phyloP scores from a whole-genome alignment of 2,888 invertebrate species.

The Acrobasis suavella region DNA sequence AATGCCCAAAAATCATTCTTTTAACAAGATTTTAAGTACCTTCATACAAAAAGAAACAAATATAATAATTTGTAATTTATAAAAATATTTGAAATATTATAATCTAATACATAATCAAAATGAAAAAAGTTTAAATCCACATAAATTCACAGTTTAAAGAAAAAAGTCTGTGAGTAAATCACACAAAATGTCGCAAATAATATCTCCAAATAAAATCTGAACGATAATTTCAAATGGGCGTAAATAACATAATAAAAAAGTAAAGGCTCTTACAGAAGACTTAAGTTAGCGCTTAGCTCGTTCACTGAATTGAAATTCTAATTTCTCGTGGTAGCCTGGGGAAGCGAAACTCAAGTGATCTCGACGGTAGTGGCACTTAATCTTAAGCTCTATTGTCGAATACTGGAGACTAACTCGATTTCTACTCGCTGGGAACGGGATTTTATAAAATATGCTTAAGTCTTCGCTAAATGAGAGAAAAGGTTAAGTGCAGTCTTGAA shows the following conservation, averaged over 20 bases:
- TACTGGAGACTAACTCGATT: slow-evolving; percentile 1
- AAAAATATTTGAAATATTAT: too few species aligned
- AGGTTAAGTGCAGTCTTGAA: neutral
- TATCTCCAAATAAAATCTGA: neutral
- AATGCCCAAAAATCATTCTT: too few species aligned
- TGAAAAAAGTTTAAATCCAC: too few species aligned
- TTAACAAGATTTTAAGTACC: too few species aligned
- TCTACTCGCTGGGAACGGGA: neutral
- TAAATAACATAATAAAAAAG: neutral
- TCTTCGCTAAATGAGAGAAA: neutral
- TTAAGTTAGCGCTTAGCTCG: neutral
- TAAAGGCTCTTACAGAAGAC: neutral
- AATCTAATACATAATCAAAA: too few species aligned
- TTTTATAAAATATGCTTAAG: neutral
- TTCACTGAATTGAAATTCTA: slow-evolving; percentile 1
- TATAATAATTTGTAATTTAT: too few species aligned
- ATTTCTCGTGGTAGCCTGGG: neutral
- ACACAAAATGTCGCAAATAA: neutral
- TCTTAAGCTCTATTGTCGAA: neutral
- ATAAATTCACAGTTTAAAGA: too few species aligned
- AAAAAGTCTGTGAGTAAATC: neutral
- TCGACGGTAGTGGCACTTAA: slow-evolving; percentile 8
- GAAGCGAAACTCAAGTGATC: slow-evolving; percentile 8
- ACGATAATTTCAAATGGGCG: too few species aligned
- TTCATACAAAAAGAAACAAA: too few species aligned